A percentile compares a stretch with the other conserved stretches of the same genome.
Conservation (phyloP, 2,888 invertebrate species). For the Calameuta filiformis region DNA sequence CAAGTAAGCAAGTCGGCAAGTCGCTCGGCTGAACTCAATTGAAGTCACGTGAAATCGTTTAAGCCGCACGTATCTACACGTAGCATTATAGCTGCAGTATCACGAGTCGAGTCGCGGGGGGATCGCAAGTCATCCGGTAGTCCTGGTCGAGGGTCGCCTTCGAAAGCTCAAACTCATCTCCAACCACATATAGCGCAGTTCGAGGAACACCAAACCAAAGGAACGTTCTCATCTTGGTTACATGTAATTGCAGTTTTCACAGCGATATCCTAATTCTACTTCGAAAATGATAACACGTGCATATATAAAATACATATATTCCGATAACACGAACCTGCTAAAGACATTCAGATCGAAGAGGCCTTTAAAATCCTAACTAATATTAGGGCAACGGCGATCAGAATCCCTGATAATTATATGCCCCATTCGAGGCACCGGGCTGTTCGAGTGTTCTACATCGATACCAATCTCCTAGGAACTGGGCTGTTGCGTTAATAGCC, state of each 20-base stretch:
- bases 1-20: background rate
- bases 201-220: background rate
- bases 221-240: background rate
- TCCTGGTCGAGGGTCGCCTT: background rate
- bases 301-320: background rate
- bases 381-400: background rate
- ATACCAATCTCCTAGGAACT: slow-evolving; percentile 50
- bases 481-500: slow-evolving; percentile 28
- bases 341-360: background rate
- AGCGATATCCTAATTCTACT: too few relatives aligned
- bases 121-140: background rate
- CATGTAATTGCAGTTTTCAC: too few relatives aligned
- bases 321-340: background rate
- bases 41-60: slow-evolving; percentile 7
- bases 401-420: background rate
- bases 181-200: background rate
- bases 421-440: slow-evolving; percentile 11
- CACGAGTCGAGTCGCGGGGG: background rate
- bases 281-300: background rate
- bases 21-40: background rate
- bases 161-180: background rate
- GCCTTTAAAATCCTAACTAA: background rate
- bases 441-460: slow-evolving; percentile 52
- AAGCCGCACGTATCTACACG: background rate
- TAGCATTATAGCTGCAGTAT: background rate